Percentiles rank a stretch among this genome's conserved stretches.
These are phyloP conservation scores for Antrozous pallidus DNA, from an alignment of 2,797 vertebrate species.

Conservation along the genomic window DNA sequence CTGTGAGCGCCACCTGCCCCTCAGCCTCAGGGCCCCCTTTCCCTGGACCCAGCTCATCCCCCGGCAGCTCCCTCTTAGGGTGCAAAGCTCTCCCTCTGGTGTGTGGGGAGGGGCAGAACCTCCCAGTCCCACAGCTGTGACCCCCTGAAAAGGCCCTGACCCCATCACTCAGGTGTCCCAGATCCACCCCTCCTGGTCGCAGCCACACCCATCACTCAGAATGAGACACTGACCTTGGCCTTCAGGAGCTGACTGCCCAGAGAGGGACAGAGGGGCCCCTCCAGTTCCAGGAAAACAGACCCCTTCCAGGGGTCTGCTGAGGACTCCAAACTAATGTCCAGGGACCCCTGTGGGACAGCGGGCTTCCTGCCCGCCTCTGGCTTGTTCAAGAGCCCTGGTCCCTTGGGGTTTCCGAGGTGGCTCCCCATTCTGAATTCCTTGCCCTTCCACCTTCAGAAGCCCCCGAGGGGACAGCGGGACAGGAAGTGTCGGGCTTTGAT, in stretches of 20 bases:
- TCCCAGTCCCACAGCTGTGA: rapidly evolving
- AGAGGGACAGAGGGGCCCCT: neutral
- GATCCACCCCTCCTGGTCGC: neutral
- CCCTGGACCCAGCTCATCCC: neutral
- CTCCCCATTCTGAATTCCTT: neutral
- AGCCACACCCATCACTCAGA: neutral
- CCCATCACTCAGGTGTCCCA: rapidly evolving
- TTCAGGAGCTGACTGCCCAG: neutral
- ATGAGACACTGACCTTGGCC: neutral
- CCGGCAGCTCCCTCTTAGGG: neutral
- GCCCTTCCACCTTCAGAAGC: neutral
- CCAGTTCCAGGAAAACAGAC: neutral
- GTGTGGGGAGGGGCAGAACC: neutral
- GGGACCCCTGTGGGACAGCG: neutral
- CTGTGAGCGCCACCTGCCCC: neutral
- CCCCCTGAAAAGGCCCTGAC: neutral
- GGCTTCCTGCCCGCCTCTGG: neutral
- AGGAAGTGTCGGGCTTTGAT: neutral
- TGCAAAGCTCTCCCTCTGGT: neutral
- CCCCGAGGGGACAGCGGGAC: neutral
- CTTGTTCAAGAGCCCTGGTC: neutral
- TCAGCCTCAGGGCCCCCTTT: rapidly evolving
- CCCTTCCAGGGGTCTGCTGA: neutral
- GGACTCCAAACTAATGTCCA: neutral
- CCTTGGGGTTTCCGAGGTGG: neutral